Evolutionary conservation across 1,140 invertebrate genomes (phyloP).

Genomic region (Helicoverpa armigera): DNA sequence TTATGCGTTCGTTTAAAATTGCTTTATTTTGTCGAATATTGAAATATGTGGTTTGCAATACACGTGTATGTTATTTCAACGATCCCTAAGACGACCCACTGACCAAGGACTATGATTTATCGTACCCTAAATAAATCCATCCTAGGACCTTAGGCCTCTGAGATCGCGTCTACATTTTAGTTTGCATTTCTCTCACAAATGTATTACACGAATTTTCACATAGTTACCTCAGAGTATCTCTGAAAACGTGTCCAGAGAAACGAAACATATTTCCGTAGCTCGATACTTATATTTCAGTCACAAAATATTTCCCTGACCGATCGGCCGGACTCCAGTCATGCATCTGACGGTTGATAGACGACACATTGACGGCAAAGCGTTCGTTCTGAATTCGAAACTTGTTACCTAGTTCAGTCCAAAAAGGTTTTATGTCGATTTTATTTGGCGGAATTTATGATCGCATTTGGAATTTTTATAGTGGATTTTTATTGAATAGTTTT

Average conservation of each 20-base stretch:
- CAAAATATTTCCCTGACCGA: conserved; percentile 33
- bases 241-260: conserved; percentile 4
- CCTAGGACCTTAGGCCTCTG: too few species aligned
- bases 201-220: background rate
- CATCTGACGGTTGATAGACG: conserved; percentile 29
- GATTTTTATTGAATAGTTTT: background rate
- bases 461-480: background rate
- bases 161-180: too few species aligned
- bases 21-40: too few species aligned
- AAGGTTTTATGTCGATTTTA: background rate
- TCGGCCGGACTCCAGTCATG: background rate
- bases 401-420: background rate
- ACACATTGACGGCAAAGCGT: conserved; percentile 17
- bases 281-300: conserved; percentile 4
- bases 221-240: conserved; percentile 29
- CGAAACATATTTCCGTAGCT: conserved; percentile 16
- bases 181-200: background rate
- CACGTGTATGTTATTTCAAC: too few species aligned
- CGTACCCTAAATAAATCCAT: too few species aligned
- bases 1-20: too few species aligned
- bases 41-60: too few species aligned
- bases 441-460: background rate
- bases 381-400: conserved; percentile 46
- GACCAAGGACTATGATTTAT: too few species aligned
- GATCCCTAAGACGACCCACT: too few species aligned